Evolutionary conservation across 2,888 invertebrate genomes (phyloP).

Genomic region (Coronaproctus castanopsis): DNA sequence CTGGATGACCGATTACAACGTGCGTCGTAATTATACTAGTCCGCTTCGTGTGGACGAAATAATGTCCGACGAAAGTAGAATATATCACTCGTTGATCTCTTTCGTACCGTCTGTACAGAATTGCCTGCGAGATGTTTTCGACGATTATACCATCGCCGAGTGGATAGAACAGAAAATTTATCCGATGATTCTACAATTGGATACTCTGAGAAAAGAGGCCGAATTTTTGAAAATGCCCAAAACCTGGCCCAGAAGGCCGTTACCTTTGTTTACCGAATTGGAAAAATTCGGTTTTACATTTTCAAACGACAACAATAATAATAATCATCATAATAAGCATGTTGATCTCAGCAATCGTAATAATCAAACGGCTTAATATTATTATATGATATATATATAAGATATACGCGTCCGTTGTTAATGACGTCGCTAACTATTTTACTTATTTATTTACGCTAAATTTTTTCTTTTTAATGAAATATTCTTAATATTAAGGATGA

Average conservation of each 20-base stretch:
- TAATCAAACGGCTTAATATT: too few species aligned
- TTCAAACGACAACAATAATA: too few species aligned
- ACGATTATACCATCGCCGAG: conserved; percentile 38
- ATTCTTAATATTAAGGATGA: too few species aligned
- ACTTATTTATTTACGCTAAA: too few species aligned
- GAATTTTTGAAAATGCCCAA: conserved; percentile 31
- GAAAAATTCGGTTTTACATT: conserved; percentile 28
- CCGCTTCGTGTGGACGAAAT: conserved; percentile 42
- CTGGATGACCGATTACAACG: conserved; percentile 51
- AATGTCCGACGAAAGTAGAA: conserved; percentile 33
- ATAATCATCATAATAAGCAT: too few species aligned
- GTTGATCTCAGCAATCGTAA: too few species aligned
- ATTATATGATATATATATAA: too few species aligned
- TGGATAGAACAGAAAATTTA: conserved; percentile 46
- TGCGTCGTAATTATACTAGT: conserved; percentile 44
- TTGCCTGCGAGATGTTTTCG: conserved; percentile 36
- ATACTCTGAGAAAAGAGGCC: conserved; percentile 34
- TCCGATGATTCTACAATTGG: conserved; percentile 32
- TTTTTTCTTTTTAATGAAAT: too few species aligned
- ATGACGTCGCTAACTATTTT: too few species aligned
- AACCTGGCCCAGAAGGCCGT: conserved; percentile 39
- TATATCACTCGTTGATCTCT: conserved; percentile 35
- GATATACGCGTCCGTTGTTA: too few species aligned
- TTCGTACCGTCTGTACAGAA: conserved; percentile 35
- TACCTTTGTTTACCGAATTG: conserved; percentile 31